These are phyloP conservation scores for Lasiommata megera DNA, from an alignment of 2,888 invertebrate genomes.

Conservation along the genomic window DNA sequence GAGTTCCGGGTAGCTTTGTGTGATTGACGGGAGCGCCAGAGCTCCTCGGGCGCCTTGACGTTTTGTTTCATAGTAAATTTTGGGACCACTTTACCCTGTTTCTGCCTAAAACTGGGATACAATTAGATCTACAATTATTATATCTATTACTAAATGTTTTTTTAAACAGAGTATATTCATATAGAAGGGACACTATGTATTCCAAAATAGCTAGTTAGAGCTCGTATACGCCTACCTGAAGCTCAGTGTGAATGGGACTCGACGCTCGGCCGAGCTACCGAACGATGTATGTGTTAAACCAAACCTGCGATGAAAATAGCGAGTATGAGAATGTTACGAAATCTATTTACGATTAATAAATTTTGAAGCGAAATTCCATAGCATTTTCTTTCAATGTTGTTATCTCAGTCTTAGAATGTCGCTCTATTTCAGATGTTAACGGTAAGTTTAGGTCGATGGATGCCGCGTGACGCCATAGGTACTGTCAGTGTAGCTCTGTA, in stretches of 20 bases:
- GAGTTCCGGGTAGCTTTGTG: constrained; percentile 38
- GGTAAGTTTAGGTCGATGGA: constrained; percentile 76
- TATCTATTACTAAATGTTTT: constrained; percentile 36
- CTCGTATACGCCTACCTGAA: constrained; percentile 51
- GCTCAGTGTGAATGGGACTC: constrained; percentile 71
- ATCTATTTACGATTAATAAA: constrained; percentile 71
- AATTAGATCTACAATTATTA: constrained; percentile 44
- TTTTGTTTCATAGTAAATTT: constrained; percentile 78
- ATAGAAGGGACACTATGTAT: constrained; percentile 29
- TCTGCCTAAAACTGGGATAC: constrained; percentile 47
- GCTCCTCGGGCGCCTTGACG: constrained; percentile 51
- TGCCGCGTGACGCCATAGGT: constrained; percentile 37
- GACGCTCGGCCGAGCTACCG: constrained; percentile 45
- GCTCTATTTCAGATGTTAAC: constrained; percentile 81
- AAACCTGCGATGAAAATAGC: constrained; percentile 51
- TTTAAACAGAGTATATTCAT: constrained; percentile 31
- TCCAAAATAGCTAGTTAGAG: constrained; percentile 25
- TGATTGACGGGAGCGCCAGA: constrained; percentile 26
- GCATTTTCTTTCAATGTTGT: constrained; percentile 69
- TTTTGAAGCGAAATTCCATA: constrained; percentile 71
- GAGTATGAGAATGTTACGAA: constrained; percentile 67
- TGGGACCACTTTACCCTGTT: constrained; percentile 72
- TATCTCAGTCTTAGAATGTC: constrained; percentile 66
- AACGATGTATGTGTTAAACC: constrained; percentile 33
- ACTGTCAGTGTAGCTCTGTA: constrained; percentile 24